phyloP scores from a whole-genome alignment of 2,113 vertebrate species.

The Felis catus region F.catus_Fca126_mat1.0 CM031414.1:132688501-132689000 shows the following conservation, averaged over 20 bases:
- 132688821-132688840: too few relatives aligned
- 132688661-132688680: neutral
- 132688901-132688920: neutral
- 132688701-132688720: neutral
- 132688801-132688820: neutral
- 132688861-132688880: neutral
- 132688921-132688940: neutral
- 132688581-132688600: too few relatives aligned
- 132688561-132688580: neutral
- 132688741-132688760: neutral
- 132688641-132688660: neutral
- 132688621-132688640: neutral
- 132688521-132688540: accelerated
- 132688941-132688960: accelerated
- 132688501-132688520: neutral
- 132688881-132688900: accelerated
- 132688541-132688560: neutral
- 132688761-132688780: neutral
- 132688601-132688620: too few relatives aligned
- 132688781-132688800: neutral
- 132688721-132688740: neutral
- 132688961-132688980: neutral
- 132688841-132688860: neutral
- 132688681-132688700: neutral
- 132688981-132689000: accelerated